These are phyloP conservation scores for Dasysyrphus albostriatus DNA, from an alignment of 2,888 invertebrate species.

Conservation along the genomic window DNA sequence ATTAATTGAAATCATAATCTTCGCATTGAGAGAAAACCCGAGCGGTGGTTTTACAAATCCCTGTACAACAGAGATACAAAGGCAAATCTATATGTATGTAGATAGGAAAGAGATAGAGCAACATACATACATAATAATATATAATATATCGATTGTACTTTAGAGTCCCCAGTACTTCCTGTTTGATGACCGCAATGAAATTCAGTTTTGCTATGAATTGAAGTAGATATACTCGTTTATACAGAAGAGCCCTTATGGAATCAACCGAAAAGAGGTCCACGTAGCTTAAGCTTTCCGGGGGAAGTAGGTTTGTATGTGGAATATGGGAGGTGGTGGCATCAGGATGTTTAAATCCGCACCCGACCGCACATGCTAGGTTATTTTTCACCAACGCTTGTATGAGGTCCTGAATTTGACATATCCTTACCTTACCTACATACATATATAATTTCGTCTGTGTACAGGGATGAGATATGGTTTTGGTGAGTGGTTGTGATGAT, in stretches of 20 bases:
- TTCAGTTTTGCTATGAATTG: constrained; percentile 69
- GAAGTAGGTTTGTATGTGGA: not conserved
- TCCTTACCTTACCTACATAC: not conserved
- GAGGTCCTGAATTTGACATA: constrained; percentile 34
- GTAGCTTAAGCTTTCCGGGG: constrained; percentile 70
- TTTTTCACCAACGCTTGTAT: constrained; percentile 35
- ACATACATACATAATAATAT: not conserved
- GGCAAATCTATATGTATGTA: not conserved
- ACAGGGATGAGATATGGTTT: constrained; percentile 22
- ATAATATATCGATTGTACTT: constrained; percentile 60
- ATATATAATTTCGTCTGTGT: not conserved
- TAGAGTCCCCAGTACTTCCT: constrained; percentile 54
- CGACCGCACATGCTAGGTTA: constrained; percentile 55
- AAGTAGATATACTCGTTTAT: not conserved
- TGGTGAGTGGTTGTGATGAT: constrained; percentile 42
- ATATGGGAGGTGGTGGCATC: not conserved
- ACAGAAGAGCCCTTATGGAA: constrained; percentile 52
- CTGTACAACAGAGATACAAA: constrained; percentile 38
- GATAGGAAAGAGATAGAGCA: not conserved
- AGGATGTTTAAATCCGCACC: constrained; percentile 7
- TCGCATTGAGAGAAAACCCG: constrained; percentile 68
- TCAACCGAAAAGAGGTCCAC: constrained; percentile 49
- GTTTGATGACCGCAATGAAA: constrained; percentile 75
- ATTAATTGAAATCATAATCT: constrained; percentile 76
- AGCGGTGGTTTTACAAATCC: constrained; percentile 68